Base-by-base conservation (phyloP, 2,113 vertebrate genomes). In the Oryzias melastigma region DNA sequence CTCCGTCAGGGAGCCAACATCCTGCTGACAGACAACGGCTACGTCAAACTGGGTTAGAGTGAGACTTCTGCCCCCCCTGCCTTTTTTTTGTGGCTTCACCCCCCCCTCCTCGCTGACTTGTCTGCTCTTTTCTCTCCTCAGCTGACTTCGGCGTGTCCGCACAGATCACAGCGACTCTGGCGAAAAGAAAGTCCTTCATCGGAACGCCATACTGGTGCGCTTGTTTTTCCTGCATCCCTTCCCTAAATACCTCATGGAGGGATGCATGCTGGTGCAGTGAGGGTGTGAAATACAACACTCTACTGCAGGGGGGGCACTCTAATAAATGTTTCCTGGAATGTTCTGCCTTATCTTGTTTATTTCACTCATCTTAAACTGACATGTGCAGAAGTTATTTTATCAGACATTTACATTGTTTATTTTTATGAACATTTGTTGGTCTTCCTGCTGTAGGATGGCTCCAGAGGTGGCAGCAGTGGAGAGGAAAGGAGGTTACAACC, bases 141-240 rank as follows among this genome's bases (percentile, higher is more conserved):
- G 97, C 97, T 83, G 97, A 99, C 88, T 99, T 99, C 85, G 97
- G 97, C 62, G 97, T 99, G 8, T 98, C 97, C 54, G 96, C 97
- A 52, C 96, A 99, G 91, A 99, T 99, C 90, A 98, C 97, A 73
- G 96, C 96, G 49, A 99, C 97, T 35, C 93, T 98, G 73, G 97
- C 97, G 64, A 99, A 99, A 89, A 94, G 97, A 89, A 99, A 98
- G 85, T 98, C 97, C 16, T 98, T 99, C 89, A 99, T 99, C 89
- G 97, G 97, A 87, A 99, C 97, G 2, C 97, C 97, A 18, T 99
- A 99, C 88, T 99, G 97, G 97, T 99, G 92, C 95, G 83, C 69
- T 63, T 65, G 50, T 58, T 45, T 61, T 46, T 64, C 35, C 52
- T 25, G 41, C 13, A 16, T 18, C 2, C 22, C 15, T 19, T 64